Evolutionary conservation across 1,140 invertebrate genomes (phyloP).

Genomic region (Ctenoplectra terminalis): DNA sequence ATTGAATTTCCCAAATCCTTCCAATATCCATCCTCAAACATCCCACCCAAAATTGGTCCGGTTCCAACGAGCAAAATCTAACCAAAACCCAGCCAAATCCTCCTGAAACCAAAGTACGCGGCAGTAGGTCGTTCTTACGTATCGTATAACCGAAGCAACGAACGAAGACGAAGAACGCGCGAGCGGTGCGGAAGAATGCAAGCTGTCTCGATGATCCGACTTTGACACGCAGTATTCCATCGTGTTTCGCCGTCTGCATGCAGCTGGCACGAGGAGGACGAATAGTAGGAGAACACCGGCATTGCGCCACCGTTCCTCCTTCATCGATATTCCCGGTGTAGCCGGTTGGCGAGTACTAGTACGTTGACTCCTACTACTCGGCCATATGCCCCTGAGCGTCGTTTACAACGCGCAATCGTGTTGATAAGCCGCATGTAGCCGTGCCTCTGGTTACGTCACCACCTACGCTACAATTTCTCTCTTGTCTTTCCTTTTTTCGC

Average conservation of each 20-base stretch:
- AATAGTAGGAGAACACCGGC: conserved; percentile 55
- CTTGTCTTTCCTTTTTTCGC: not conserved
- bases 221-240: conserved; percentile 49
- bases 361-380: conserved; percentile 60
- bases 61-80: not conserved
- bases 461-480: not conserved
- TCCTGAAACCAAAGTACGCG: not conserved
- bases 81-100: not conserved
- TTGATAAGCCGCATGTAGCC: conserved; percentile 34
- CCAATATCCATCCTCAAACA: not conserved
- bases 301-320: conserved; percentile 61
- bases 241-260: conserved; percentile 47
- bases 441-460: conserved; percentile 37
- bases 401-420: conserved; percentile 44
- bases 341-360: conserved; percentile 22
- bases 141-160: not conserved
- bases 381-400: conserved; percentile 12
- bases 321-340: conserved; percentile 53
- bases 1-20: not conserved
- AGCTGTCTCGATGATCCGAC: conserved; percentile 15
- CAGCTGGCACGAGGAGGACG: conserved; percentile 25
- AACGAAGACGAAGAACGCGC: not conserved
- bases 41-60: not conserved
- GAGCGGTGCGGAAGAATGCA: not conserved
- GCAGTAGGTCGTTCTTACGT: no score